Conservation (phyloP, 2,888 invertebrate genomes). For the Criorhina ranunculi region DNA sequence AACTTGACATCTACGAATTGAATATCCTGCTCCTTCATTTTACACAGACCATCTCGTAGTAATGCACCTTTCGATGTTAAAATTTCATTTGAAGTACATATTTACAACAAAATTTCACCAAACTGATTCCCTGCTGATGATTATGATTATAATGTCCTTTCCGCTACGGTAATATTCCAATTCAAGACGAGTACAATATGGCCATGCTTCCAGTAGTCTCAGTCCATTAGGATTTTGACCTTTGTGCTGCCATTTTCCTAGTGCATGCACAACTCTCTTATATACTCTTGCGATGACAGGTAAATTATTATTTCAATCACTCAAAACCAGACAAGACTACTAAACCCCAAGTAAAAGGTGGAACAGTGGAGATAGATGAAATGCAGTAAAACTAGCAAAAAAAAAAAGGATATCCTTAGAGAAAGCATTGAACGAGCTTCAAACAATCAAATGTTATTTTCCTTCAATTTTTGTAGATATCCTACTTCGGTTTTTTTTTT, state of each 20-base stretch:
- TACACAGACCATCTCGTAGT: not conserved
- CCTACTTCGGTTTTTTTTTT: conserved; percentile 34
- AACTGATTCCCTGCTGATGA: conserved; percentile 67
- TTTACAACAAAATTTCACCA: conserved; percentile 53
- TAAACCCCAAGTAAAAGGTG: not conserved
- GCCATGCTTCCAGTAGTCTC: conserved; percentile 22
- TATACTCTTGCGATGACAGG: conserved; percentile 61
- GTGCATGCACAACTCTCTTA: conserved; percentile 16
- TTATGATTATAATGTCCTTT: conserved; percentile 68
- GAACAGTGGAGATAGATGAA: conserved; percentile 1
- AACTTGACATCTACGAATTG: conserved; percentile 61
- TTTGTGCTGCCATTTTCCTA: conserved; percentile 64
- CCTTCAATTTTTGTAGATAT: conserved; percentile 11
- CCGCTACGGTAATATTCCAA: conserved; percentile 54
- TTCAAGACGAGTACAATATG: conserved; percentile 53
- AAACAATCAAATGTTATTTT: conserved; percentile 68
- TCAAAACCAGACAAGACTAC: conserved; percentile 72
- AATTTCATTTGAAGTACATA: conserved; percentile 61
- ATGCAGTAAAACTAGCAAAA: conserved; percentile 15
- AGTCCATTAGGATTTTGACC: conserved; percentile 66
- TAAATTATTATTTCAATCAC: conserved; percentile 76
- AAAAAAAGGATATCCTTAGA: conserved; percentile 17
- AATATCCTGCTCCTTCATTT: conserved; percentile 8
- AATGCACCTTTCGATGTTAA: conserved; percentile 59
- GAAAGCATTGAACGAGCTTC: conserved; percentile 59